Base-by-base conservation (phyloP, 2,797 vertebrate species). In the Orientallactaga sibirica region DNA sequence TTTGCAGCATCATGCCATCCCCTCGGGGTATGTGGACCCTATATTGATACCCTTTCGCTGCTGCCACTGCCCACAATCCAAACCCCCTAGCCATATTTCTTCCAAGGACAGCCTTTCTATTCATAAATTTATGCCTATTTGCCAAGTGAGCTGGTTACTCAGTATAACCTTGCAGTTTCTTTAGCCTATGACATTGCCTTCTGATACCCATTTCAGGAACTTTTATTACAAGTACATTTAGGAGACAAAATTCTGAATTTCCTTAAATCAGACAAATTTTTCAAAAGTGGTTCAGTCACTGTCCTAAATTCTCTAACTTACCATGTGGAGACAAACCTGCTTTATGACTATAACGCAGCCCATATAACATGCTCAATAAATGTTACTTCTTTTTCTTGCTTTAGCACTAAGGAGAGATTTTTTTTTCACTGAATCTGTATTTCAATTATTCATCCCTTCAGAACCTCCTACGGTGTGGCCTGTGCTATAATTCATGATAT, bases 161-260 rank as follows among this genome's bases (percentile, higher is more conserved):
- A 4, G 29, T 6, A 71, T 91, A 83, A 92, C 79, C 73, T 61
- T 68, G 19, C 16, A 20, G 12, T 87, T 78, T 75, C 27, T 80
- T 94, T 64, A 71, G 16, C 73, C 68, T 25, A 48, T 18, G 37
- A 55, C 48, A 78, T 55, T 67, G 16, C 10, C 5, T 90, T 95
- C 33, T 79, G 83, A 86, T 22, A 88, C 1, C 18, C 12, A 20
- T 81, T 95, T 71, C 24, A 24, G 52, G 75, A 48, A 43, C 14
- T 20, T 61, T 24, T 61, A 14, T 78, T 71, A 62, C 12, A 37
- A 79, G 29, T 48, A 48, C 29, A 64, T 68, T 83, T 62, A 41
- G n/a, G 37, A 96, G 12, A 90, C 37, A 9, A 91, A 91, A 88
- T 87, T 61, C 14, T 93, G 41, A 27, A 62, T 27, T 37, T 11